Conservation (phyloP, 2,797 vertebrate genomes). For the Eupleurogrammus muticus region DNA sequence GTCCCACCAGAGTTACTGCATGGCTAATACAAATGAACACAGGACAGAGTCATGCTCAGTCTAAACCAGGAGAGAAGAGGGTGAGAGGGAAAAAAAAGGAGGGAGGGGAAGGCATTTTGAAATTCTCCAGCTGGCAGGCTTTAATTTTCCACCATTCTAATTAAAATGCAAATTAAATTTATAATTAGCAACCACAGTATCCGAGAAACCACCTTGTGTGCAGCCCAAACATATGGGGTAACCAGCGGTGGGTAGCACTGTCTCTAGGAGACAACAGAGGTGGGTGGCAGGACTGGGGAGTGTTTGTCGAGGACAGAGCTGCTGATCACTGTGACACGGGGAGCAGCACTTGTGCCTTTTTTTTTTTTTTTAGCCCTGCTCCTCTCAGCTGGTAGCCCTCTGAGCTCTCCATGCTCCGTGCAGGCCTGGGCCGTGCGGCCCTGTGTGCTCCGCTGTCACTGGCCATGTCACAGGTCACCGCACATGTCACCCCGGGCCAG, state of each 20-base stretch:
- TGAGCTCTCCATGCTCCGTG: conserved; percentile 81
- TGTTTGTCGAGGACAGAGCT: conserved; percentile 62
- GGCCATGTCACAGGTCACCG: conserved; percentile 92
- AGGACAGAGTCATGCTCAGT: conserved; percentile 75
- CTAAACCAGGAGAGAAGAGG: conserved; percentile 72
- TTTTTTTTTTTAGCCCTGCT: conserved; percentile 44
- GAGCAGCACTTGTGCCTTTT: conserved; percentile 53
- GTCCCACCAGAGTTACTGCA: conserved; percentile 71
- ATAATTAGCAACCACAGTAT: conserved; percentile 99
- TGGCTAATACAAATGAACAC: conserved; percentile 71
- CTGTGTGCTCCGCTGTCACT: conserved; percentile 90
- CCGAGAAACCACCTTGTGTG: conserved; percentile 97
- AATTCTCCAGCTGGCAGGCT: conserved; percentile 99
- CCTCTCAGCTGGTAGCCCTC: conserved; percentile 68
- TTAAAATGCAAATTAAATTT: conserved; percentile 99
- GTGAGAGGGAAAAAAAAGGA: conserved; percentile 64
- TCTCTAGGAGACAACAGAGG: conserved; percentile 81
- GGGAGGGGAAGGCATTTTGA: conserved; percentile 91
- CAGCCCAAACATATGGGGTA: conserved; percentile 97
- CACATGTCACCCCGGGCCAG: conserved; percentile 84
- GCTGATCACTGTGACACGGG: conserved; percentile 54
- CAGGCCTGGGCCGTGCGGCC: conserved; percentile 82
- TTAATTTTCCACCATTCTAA: conserved; percentile 99
- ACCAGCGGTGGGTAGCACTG: conserved; percentile 91
- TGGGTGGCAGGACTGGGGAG: conserved; percentile 67